These are phyloP conservation scores for Echiichthys vipera DNA, from an alignment of 2,797 vertebrate species.

Conservation along the genomic window DNA sequence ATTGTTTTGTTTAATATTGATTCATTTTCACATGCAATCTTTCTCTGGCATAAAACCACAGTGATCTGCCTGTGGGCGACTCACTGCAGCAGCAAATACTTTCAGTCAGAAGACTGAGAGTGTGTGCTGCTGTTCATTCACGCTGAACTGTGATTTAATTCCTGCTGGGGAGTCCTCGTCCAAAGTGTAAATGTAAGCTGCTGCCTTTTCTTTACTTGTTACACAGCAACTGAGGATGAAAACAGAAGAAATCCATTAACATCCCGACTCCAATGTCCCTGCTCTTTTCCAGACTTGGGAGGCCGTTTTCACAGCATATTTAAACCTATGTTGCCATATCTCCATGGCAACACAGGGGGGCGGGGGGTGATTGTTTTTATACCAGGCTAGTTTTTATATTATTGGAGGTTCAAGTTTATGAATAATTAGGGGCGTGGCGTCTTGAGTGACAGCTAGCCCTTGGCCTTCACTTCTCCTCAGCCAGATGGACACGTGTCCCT, in stretches of 20 bases:
- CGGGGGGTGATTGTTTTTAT: too few relatives aligned
- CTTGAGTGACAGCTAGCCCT: too few relatives aligned
- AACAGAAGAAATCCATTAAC: conserved; percentile 47
- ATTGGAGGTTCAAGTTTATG: too few relatives aligned
- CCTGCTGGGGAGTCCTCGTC: conserved; percentile 41
- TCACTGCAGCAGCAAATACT: conserved; percentile 23
- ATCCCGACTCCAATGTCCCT: conserved; percentile 20
- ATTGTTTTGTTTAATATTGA: background rate
- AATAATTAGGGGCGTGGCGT: too few relatives aligned
- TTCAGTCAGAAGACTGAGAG: background rate
- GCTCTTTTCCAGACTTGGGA: conserved; percentile 37
- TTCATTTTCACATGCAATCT: background rate
- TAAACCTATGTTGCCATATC: too few relatives aligned
- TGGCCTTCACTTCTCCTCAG: too few relatives aligned
- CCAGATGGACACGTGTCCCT: too few relatives aligned
- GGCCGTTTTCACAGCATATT: too few relatives aligned
- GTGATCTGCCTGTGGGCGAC: conserved; percentile 6
- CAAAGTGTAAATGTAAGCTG: conserved; percentile 25
- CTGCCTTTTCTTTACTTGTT: conserved; percentile 25
- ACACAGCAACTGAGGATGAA: conserved; percentile 14
- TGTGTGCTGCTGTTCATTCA: conserved; percentile 35
- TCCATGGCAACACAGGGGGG: too few relatives aligned
- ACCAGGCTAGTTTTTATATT: too few relatives aligned
- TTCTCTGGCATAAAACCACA: conserved; percentile 15
- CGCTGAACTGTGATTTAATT: conserved; percentile 49